Percentiles rank a stretch among this genome's conserved stretches.
phyloP scores from a whole-genome alignment of 1,140 invertebrate genomes.

The Dendrolimus kikuchii region DNA sequence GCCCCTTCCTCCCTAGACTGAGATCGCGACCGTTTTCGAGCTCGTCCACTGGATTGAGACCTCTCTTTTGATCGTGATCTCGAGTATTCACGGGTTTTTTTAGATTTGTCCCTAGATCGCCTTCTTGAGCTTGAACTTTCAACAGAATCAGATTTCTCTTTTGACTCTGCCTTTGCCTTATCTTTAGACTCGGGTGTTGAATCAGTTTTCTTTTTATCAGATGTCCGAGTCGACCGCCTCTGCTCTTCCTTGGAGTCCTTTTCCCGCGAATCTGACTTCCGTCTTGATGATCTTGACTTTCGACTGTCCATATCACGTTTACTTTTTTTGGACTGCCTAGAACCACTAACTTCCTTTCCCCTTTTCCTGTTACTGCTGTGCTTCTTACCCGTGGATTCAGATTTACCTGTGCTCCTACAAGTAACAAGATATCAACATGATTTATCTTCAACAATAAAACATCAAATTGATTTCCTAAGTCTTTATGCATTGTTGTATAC shows the following conservation, averaged over 20 bases:
- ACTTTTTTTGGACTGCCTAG: constrained; percentile 35
- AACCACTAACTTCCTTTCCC: constrained; percentile 33
- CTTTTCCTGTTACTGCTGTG: constrained; percentile 39
- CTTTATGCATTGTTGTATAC: too few species aligned
- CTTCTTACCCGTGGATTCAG: constrained; percentile 38
- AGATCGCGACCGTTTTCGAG: too few species aligned
- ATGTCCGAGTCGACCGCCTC: constrained; percentile 31
- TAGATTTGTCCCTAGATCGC: constrained; percentile 24
- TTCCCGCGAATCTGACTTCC: constrained; percentile 33
- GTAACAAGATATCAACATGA: not conserved
- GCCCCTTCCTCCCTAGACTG: too few species aligned
- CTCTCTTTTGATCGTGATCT: constrained; percentile 27
- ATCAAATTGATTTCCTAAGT: too few species aligned
- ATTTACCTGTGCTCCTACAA: constrained; percentile 23
- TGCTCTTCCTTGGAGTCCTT: constrained; percentile 25
- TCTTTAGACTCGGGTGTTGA: constrained; percentile 44
- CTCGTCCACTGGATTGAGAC: too few species aligned
- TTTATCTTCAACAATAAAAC: too few species aligned
- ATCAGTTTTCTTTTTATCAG: constrained; percentile 32
- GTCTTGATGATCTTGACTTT: constrained; percentile 45
- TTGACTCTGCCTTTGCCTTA: constrained; percentile 32
- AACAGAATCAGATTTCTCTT: constrained; percentile 37
- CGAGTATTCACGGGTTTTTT: constrained; percentile 12
- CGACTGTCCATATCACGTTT: constrained; percentile 33
- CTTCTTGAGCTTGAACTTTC: constrained; percentile 41